Evolutionary conservation across 2,113 vertebrate species (phyloP), one percentile per base, ranked within the genome.

Genomic region (Dipodomys ordii): DNA sequence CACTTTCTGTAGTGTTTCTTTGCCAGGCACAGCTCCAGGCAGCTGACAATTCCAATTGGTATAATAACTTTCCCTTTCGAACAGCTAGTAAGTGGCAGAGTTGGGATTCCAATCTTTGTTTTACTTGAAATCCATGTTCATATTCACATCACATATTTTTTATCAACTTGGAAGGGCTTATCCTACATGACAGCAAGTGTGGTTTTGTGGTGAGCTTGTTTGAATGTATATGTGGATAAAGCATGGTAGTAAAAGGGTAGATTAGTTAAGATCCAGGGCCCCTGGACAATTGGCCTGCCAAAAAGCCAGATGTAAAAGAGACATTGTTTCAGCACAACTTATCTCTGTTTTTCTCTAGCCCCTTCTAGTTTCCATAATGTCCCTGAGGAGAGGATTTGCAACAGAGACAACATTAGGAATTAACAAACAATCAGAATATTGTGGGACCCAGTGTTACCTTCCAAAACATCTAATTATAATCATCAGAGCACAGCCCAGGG

Each of bases 61-160:
- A 49, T 71, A 83, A 18, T 39, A 87, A 53, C 11, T 64, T 82
- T 18, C 22, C 71, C 49, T 1, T 73, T 71, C 64, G 46, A 87
- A 68, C 72, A 95, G 28, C 46, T 80, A 35, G 23, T 49, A 88
- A 69, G 7, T 13, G 65, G 7, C 39, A 82, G 44, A 64, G 20
- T 79, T 71, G 83, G 27, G 19, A 81, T 81, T 87, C 23, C 28
- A 67, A 1, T 71, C n/a, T 78, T 60, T 8, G n/a, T 80, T 39
- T 71, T 79, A 53, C 35, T 82, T n/a, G 7, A 95, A 89, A 88
- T 78, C 30, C 64, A 77, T 19, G 12, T 46, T 96, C 5, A 28
- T 35, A 28, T 1, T 2, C 39, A 71, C 27, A 71, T 46, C 39
- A 30, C 28, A 60, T 13, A 57, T 4, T 76, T 57, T 85, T 69